These are phyloP conservation scores for Microtus richardsoni DNA, from an alignment of 2,113 vertebrate species.

Conservation along the genomic window DNA sequence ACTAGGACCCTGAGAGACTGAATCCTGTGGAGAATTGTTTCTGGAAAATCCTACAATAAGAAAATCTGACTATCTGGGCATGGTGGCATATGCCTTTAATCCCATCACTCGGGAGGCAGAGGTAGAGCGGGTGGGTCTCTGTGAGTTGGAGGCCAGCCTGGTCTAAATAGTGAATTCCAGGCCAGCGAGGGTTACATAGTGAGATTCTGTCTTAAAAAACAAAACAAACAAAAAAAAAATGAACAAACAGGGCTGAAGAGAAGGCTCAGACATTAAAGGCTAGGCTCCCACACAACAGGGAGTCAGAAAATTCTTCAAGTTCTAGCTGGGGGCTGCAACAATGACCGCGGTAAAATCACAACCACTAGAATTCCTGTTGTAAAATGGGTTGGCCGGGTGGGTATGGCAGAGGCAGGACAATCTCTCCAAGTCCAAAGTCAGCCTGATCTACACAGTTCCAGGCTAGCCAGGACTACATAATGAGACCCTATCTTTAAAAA, in stretches of 20 bases:
- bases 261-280: neutral
- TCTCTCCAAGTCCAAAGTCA: neutral
- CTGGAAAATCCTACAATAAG: neutral
- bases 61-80: neutral
- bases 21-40: neutral
- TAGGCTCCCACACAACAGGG: neutral
- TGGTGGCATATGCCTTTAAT: neutral
- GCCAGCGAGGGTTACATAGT: neutral
- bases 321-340: neutral
- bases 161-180: neutral
- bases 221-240: too few species aligned
- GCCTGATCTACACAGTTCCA: neutral
- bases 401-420: neutral
- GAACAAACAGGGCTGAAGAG: neutral
- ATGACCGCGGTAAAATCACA: neutral
- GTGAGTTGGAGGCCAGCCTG: neutral
- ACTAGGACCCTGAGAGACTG: neutral
- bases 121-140: neutral
- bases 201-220: neutral
- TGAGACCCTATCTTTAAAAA: neutral
- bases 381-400: neutral
- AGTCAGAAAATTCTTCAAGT: conserved; percentile 24
- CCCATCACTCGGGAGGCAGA: neutral
- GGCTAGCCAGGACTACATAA: neutral
- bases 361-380: conserved; percentile 1